Base-by-base conservation (phyloP, 2,113 vertebrate species). In the Phyllostomus hastatus region DNA sequence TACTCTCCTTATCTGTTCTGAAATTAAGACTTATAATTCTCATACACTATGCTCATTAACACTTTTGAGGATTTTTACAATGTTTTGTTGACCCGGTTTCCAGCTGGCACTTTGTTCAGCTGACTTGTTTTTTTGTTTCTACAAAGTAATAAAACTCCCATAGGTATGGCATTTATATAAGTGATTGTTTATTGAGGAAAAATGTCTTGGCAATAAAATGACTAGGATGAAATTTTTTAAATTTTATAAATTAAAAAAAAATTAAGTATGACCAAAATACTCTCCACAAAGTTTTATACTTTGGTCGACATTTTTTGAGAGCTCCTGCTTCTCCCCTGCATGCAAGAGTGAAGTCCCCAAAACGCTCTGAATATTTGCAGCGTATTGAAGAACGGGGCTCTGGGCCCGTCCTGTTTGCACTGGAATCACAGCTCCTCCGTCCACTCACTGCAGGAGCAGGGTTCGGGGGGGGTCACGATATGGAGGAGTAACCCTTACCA, bases 161-260 rank as follows among this genome's bases (percentile, higher is more conserved):
- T 17, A 50, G 24, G 31, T 33, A 4, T 66, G 35, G 52, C 82
- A 31, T 64, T 28, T 33, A 9, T 76, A 7, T 92, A n/a, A 33
- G 26, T 94, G 79, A 59, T 54, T 86, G 41, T 52, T 46, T 86
- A 46, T 52, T 46, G 26, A 85, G 2, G 33, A 72, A 66, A 16
- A n/a, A 22, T 76, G 78, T 73, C 17, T 81, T 59, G 73, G 70
- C 38, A 89, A 78, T 38, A 85, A 90, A 87, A 82, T 33, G 31
- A 50, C n/a, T 50, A 38, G 6, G 19, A 46, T 57, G 66, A 92
- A 94, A 59, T 52, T 85, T 91, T 12, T 3, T n/a, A 67, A 38
- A 52, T 16, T 41, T 86, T 19, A 50, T 57, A 35, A 28, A 28
- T 61, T 28, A n/a, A 61, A 12, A 33, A 66, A 33, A 66, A 7